A percentile compares a stretch with the other conserved stretches of the same genome.
phyloP scores from a whole-genome alignment of 2,797 vertebrate species.

The Chanos chanos region DNA sequence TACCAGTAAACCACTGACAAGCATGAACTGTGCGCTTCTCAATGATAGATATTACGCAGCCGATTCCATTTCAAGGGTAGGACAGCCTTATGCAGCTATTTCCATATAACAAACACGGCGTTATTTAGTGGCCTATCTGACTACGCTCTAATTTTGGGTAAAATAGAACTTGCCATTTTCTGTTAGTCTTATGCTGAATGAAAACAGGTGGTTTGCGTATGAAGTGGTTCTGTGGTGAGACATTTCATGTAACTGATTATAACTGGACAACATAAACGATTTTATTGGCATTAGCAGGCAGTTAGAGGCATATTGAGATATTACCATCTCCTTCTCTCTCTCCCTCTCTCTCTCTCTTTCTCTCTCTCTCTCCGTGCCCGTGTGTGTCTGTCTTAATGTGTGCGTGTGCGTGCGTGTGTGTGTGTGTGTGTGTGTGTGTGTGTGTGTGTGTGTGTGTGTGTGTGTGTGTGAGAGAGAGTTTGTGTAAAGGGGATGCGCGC shows the following conservation, averaged over 20 bases:
- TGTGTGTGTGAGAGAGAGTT: conserved; percentile 15
- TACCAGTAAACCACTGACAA: no score
- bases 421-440: not conserved
- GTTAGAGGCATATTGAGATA: no score
- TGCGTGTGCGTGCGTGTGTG: not conserved
- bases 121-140: no score
- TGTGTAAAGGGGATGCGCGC: conserved; percentile 15
- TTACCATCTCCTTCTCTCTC: no score
- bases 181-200: conserved; percentile 15
- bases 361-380: not conserved
- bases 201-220: conserved; percentile 57
- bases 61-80: no score
- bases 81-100: no score
- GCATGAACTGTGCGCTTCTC: no score
- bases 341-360: no score
- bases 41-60: no score
- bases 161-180: no score
- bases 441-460: not conserved
- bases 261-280: not conserved
- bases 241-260: not conserved
- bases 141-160: no score
- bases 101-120: no score
- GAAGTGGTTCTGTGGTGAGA: conserved; percentile 23
- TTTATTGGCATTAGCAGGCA: not conserved
- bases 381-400: not conserved